Percentiles rank a stretch among this genome's conserved stretches.
phyloP scores from a whole-genome alignment of 2,888 invertebrate genomes.

The Polia nebulosa region DNA sequence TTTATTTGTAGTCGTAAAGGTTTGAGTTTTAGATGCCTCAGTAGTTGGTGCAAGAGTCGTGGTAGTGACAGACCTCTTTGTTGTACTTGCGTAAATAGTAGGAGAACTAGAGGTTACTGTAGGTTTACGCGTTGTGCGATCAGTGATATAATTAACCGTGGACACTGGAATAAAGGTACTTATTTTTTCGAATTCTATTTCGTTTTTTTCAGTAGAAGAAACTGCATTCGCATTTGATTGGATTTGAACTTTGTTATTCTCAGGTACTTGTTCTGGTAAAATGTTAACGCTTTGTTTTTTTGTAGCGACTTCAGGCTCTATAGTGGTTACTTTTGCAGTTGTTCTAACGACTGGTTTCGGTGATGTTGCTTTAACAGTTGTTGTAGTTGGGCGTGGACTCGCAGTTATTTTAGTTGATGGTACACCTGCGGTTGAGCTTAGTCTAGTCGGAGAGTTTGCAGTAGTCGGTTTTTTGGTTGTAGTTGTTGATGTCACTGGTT shows the following conservation, averaged over 20 bases:
- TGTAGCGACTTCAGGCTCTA: slow-evolving; percentile 59
- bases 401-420: slow-evolving; percentile 33
- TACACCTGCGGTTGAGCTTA: slow-evolving; percentile 31
- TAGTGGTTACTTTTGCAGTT: slow-evolving; percentile 62
- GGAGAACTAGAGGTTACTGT: slow-evolving; percentile 67
- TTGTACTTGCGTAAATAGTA: slow-evolving; percentile 53
- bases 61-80: slow-evolving; percentile 59
- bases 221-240: slow-evolving; percentile 63
- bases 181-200: slow-evolving; percentile 76
- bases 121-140: slow-evolving; percentile 74
- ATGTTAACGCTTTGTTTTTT: slow-evolving; percentile 60
- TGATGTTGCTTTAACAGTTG: slow-evolving; percentile 56
- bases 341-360: slow-evolving; percentile 52
- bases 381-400: slow-evolving; percentile 39
- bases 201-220: slow-evolving; percentile 73
- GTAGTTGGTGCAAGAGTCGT: slow-evolving; percentile 48
- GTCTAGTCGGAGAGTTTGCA: slow-evolving; percentile 46
- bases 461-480: slow-evolving; percentile 52
- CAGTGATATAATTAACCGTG: slow-evolving; percentile 77
- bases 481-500: slow-evolving; percentile 39
- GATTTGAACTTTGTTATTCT: slow-evolving; percentile 58
- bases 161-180: slow-evolving; percentile 82
- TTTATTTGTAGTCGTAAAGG: slow-evolving; percentile 58
- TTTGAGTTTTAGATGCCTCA: slow-evolving; percentile 38
- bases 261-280: slow-evolving; percentile 62